phyloP scores from a whole-genome alignment of 2,888 invertebrate species.

The Phaonia tiefii region DNA sequence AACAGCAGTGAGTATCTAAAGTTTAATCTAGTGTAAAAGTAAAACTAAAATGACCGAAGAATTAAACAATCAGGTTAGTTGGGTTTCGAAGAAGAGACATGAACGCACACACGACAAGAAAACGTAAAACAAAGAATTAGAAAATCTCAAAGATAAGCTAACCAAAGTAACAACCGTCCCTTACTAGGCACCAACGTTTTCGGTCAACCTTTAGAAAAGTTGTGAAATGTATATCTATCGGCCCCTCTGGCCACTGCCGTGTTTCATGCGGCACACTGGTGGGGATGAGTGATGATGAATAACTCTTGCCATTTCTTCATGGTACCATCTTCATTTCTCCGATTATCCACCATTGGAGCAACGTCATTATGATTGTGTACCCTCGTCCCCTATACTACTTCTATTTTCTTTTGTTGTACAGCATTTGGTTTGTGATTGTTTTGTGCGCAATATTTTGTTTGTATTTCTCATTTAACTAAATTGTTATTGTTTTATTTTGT shows the following conservation, averaged over 20 bases:
- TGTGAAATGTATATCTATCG: too few relatives aligned
- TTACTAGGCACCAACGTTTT: too few relatives aligned
- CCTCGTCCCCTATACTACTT: constrained; percentile 9
- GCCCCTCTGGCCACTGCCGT: too few relatives aligned
- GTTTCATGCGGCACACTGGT: too few relatives aligned
- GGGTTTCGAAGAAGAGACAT: constrained; percentile 37
- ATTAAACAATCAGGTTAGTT: constrained; percentile 72
- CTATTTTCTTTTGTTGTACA: constrained; percentile 5
- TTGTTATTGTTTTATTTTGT: not conserved
- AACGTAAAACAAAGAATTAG: not conserved
- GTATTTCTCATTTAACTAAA: not conserved
- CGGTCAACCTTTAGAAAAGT: too few relatives aligned
- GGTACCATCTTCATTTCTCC: too few relatives aligned
- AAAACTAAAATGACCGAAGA: constrained; percentile 69
- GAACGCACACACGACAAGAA: constrained; percentile 1
- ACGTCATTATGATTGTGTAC: constrained; percentile 43
- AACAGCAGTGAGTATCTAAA: constrained; percentile 64
- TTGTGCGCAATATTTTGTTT: constrained; percentile 42
- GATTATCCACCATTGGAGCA: not conserved
- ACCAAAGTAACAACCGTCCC: too few relatives aligned
- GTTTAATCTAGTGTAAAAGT: constrained; percentile 42
- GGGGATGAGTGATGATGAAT: too few relatives aligned
- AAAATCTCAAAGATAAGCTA: not conserved
- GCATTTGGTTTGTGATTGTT: constrained; percentile 18
- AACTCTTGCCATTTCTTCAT: too few relatives aligned